Conservation (phyloP, 2,888 invertebrate species). For the Machimus atricapillus region DNA sequence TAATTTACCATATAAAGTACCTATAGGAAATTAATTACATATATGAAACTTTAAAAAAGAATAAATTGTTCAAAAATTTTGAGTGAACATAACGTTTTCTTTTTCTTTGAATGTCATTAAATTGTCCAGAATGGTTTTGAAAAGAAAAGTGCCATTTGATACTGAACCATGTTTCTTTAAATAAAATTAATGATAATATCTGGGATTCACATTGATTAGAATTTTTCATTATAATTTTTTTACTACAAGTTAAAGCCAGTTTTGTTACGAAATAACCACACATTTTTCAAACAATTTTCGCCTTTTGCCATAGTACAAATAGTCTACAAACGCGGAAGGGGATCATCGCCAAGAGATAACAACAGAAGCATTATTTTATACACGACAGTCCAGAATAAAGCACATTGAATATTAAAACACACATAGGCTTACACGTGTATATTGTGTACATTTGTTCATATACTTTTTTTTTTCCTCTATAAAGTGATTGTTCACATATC, state of each 20-base stretch:
- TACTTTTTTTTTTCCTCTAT: background rate
- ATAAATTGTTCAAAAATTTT: too few species aligned
- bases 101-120: too few species aligned
- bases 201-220: background rate
- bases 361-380: slow-evolving; percentile 1
- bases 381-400: slow-evolving; percentile 17
- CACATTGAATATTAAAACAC: slow-evolving; percentile 30
- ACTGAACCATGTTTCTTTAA: background rate
- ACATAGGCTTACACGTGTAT: slow-evolving; percentile 13
- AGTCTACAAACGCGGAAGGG: background rate
- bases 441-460: background rate
- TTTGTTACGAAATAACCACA: background rate
- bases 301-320: background rate
- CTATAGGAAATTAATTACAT: too few species aligned
- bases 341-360: background rate
- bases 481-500: slow-evolving; percentile 27
- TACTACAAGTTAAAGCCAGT: slow-evolving; percentile 3
- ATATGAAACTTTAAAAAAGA: too few species aligned
- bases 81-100: too few species aligned
- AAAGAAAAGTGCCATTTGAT: background rate
- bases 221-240: background rate
- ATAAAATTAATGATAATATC: background rate
- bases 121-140: too few species aligned
- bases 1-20: too few species aligned
- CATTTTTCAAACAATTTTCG: background rate